Conservation (phyloP, 2,888 invertebrate genomes). For the Drosophila borealis region DNA sequence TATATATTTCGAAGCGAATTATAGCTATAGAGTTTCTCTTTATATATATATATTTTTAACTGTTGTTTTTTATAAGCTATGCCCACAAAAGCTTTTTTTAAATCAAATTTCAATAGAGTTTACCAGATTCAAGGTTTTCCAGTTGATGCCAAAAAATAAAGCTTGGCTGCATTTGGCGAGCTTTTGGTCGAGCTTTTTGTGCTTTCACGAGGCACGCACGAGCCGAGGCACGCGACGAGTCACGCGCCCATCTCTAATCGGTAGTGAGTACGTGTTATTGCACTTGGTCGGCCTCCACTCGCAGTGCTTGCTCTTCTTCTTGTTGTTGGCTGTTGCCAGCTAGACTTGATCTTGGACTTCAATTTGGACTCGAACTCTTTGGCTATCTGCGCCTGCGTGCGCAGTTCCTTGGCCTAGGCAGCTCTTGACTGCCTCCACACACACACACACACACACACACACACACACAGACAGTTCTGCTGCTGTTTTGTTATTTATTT, state of each 20-base stretch:
- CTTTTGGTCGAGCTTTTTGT: neutral
- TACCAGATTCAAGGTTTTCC: no score
- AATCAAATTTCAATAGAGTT: no score
- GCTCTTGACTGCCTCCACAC: slow-evolving; percentile 9
- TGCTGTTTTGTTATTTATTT: slow-evolving; percentile 19
- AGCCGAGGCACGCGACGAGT: slow-evolving; percentile 3
- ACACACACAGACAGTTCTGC: no score
- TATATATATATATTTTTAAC: no score
- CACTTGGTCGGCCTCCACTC: slow-evolving; percentile 75
- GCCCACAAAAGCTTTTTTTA: no score
- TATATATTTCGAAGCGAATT: no score
- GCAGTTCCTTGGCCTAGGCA: slow-evolving; percentile 47
- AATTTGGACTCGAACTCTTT: slow-evolving; percentile 55
- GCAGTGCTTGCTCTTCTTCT: slow-evolving; percentile 17
- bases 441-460: slow-evolving; percentile 2
- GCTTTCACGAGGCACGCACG: neutral
- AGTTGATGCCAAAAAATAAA: no score
- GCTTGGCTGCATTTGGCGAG: no score
- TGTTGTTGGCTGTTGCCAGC: slow-evolving; percentile 32
- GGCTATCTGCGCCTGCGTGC: slow-evolving; percentile 52
- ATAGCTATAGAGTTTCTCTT: no score
- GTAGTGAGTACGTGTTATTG: slow-evolving; percentile 58
- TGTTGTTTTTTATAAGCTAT: no score
- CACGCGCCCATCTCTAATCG: slow-evolving; percentile 34
- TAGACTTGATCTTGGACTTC: slow-evolving; percentile 70